phyloP scores from a whole-genome alignment of 2,113 vertebrate genomes.

The Bagarius yarrelli region DNA sequence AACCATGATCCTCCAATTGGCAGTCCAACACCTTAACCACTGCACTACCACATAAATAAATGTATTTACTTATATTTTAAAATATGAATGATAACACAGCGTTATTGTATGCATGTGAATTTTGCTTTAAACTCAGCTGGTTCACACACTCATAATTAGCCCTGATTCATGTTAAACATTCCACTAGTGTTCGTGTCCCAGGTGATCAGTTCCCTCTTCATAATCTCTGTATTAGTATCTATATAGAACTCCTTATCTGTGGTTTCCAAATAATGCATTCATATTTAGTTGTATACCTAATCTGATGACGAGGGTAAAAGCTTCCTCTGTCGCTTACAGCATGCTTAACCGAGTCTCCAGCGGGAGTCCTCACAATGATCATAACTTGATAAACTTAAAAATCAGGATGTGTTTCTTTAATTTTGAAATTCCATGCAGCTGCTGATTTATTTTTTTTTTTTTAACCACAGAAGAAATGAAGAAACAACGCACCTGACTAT shows the following conservation, averaged over 20 bases:
- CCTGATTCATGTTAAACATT: not conserved
- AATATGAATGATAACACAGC: not conserved
- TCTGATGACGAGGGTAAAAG: not conserved
- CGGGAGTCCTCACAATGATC: not conserved
- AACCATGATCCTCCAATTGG: no score
- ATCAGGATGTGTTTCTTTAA: not conserved
- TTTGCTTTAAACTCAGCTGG: no score
- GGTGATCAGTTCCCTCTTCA: not conserved
- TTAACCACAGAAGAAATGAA: not conserved
- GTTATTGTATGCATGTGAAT: not conserved
- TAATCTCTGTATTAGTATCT: not conserved
- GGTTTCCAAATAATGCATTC: not conserved
- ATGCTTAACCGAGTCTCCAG: not conserved
- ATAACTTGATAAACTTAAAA: not conserved
- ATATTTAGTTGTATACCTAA: not conserved
- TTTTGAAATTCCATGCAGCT: not conserved
- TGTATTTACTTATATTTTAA: no score
- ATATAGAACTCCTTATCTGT: not conserved
- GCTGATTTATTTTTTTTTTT: not conserved
- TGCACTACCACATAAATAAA: no score
- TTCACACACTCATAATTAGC: not conserved
- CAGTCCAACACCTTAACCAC: no score
- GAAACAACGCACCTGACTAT: not conserved
- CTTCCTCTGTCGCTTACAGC: not conserved
- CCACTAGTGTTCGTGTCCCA: not conserved